phyloP scores from a whole-genome alignment of 2,888 invertebrate species.

The Phytoseiulus persimilis region DNA sequence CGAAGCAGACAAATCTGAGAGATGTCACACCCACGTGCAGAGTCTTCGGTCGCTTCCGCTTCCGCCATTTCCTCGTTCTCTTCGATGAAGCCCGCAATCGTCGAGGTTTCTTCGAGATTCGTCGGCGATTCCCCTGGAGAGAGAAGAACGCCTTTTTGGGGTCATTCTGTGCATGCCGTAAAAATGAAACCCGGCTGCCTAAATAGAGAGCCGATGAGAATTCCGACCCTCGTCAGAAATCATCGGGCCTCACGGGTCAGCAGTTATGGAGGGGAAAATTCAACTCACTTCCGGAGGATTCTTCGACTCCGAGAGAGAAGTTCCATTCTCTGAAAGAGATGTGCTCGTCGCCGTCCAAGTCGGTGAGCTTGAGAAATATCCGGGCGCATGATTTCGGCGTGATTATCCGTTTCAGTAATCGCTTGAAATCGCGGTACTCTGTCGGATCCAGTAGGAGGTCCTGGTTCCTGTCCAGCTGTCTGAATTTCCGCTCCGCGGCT shows the following conservation, averaged over 20 bases:
- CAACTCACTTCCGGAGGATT: neutral
- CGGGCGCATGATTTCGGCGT: conserved; percentile 50
- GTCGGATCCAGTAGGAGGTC: conserved; percentile 48
- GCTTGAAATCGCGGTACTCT: conserved; percentile 49
- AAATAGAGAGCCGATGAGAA: no score
- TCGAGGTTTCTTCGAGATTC: neutral
- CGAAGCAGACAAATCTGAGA: neutral
- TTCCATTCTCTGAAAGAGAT: conserved; percentile 50
- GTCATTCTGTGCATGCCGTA: no score
- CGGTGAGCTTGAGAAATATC: conserved; percentile 50
- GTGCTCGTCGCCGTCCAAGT: conserved; percentile 48
- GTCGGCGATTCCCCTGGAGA: neutral
- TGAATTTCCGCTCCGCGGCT: conserved; percentile 50
- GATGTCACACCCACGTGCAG: neutral
- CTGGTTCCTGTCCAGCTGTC: conserved; percentile 50
- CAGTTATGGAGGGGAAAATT: no score
- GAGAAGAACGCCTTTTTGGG: no score
- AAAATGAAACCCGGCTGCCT: no score
- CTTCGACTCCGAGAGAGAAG: conserved; percentile 49
- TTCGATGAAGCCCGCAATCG: neutral
- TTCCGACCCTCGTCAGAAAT: no score
- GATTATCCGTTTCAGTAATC: conserved; percentile 49
- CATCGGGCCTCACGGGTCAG: no score
- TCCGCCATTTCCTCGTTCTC: neutral
- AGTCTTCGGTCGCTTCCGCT: neutral